phyloP scores from a whole-genome alignment of 2,113 vertebrate species.

The Psephotus haematonotus region DNA sequence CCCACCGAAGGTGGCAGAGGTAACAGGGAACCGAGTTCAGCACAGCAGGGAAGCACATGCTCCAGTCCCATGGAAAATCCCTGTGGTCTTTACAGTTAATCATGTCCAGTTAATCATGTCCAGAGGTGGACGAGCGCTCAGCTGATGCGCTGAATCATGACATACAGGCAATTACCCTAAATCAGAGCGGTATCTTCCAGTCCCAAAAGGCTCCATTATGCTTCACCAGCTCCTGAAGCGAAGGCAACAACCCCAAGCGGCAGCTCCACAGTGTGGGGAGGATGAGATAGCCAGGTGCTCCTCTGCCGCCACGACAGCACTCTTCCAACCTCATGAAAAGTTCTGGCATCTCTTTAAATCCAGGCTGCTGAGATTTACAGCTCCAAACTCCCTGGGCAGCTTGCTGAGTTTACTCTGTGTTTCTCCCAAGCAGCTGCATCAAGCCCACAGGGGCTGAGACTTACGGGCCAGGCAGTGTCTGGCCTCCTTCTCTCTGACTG shows the following conservation, averaged over 20 bases:
- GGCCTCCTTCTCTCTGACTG: neutral
- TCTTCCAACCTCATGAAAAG: conserved; percentile 26
- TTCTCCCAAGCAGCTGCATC: neutral
- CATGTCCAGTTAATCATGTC: conserved; percentile 61
- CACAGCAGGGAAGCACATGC: neutral
- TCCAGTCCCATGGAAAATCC: conserved; percentile 31
- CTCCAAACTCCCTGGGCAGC: neutral
- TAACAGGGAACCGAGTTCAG: neutral
- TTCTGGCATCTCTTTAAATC: conserved; percentile 47
- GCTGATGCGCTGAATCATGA: conserved; percentile 50
- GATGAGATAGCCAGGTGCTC: conserved; percentile 23
- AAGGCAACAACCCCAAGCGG: neutral
- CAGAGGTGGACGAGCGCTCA: conserved; percentile 33
- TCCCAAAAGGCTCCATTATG: conserved; percentile 36
- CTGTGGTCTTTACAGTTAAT: conserved; percentile 55
- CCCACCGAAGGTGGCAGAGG: fast-evolving
- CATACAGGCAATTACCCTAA: conserved; percentile 50
- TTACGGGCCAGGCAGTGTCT: fast-evolving
- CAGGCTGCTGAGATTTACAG: conserved; percentile 30
- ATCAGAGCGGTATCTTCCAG: conserved; percentile 21
- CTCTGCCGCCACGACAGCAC: neutral
- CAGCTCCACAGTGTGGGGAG: neutral
- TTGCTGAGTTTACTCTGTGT: neutral
- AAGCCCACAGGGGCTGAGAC: neutral
- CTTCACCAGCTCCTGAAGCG: neutral